phyloP scores from a whole-genome alignment of 2,797 vertebrate species.

The Arctocebus calabarensis region DNA sequence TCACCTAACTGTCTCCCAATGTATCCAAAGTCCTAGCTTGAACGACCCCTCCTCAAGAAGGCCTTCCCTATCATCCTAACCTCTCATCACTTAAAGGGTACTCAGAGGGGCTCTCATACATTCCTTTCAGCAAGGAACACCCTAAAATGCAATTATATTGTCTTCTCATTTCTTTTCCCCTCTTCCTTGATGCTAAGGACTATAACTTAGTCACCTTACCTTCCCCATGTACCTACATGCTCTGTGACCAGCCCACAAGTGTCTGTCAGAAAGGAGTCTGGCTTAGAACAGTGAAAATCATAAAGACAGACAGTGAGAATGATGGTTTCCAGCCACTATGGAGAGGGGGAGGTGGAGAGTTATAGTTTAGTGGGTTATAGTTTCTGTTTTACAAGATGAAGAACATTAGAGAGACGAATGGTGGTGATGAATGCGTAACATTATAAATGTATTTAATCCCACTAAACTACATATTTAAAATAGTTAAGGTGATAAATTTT shows the following conservation, averaged over 20 bases:
- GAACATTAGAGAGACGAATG: neutral
- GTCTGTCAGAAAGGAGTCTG: conserved; percentile 37
- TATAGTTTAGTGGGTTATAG: neutral
- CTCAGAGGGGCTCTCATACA: neutral
- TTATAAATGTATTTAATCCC: neutral
- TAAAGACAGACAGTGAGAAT: neutral
- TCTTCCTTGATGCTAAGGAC: neutral
- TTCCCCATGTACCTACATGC: neutral
- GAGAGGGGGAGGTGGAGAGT: neutral
- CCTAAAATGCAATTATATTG: neutral
- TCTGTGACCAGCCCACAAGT: neutral
- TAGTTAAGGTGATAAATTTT: neutral
- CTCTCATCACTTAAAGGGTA: neutral
- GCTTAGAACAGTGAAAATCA: neutral
- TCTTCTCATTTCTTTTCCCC: neutral
- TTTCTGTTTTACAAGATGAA: neutral
- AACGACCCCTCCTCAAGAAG: neutral
- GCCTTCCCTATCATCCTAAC: neutral
- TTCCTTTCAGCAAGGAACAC: conserved; percentile 17
- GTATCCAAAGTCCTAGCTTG: neutral
- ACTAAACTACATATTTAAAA: neutral
- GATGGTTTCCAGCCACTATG: neutral
- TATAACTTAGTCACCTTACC: neutral
- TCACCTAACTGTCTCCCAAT: neutral
- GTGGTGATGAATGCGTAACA: neutral